A percentile compares a stretch with the other conserved stretches of the same genome.
Conservation (phyloP, 30 jellyfish, hydroid and myxozoan genomes). For the Phacellophora camtschatica region DNA sequence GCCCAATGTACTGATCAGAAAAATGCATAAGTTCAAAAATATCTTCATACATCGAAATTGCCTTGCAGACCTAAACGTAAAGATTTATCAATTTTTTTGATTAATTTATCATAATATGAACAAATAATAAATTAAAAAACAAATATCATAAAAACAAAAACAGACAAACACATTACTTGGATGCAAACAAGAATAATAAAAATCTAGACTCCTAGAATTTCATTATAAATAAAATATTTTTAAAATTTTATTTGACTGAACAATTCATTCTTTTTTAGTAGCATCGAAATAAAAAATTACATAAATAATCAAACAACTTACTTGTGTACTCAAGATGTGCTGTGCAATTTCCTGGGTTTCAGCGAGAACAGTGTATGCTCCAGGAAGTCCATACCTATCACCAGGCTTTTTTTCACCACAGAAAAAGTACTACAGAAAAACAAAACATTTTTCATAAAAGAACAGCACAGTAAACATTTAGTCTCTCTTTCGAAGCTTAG, state of each 20-base stretch:
- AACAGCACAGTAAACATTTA: too few relatives aligned
- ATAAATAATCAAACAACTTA: neutral
- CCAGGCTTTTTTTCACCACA: slow-evolving; percentile 93
- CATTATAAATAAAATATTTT: too few relatives aligned
- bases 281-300: too few relatives aligned
- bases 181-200: too few relatives aligned
- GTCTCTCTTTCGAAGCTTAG: too few relatives aligned
- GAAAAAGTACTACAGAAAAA: slow-evolving; percentile 80
- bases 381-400: slow-evolving; percentile 85
- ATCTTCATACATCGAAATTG: slow-evolving; percentile 75
- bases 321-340: slow-evolving; percentile 93
- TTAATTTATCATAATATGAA: neutral
- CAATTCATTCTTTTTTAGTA: too few relatives aligned
- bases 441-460: too few relatives aligned
- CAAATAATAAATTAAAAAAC: neutral
- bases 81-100: neutral
- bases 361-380: slow-evolving; percentile 70
- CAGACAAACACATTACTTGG: neutral
- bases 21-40: slow-evolving; percentile 93
- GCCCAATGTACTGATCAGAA: slow-evolving; percentile 99
- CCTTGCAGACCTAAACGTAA: slow-evolving; percentile 78
- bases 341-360: slow-evolving; percentile 95
- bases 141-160: neutral
- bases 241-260: too few relatives aligned
- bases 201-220: too few relatives aligned